phyloP scores from a whole-genome alignment of 2,113 vertebrate genomes.

The Spheniscus mendiculus region DNA sequence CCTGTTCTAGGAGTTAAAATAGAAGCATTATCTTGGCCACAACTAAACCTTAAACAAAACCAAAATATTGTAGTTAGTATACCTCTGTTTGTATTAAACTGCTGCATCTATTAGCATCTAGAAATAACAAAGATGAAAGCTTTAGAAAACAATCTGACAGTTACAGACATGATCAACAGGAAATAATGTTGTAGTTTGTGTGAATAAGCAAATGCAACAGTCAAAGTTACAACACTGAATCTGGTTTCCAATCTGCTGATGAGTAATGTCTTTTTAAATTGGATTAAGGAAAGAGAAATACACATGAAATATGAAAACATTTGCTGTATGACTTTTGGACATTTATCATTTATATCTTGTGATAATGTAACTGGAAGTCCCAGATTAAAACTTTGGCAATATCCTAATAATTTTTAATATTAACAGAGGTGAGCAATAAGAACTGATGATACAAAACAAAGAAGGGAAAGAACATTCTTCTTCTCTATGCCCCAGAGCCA shows the following conservation, averaged over 20 bases:
- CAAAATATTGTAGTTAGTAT: background rate
- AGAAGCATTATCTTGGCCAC: background rate
- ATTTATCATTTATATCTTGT: background rate
- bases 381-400: background rate
- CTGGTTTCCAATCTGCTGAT: background rate
- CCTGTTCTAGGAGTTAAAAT: background rate
- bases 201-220: background rate
- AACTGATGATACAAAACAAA: background rate
- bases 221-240: background rate
- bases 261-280: background rate
- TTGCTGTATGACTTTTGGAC: background rate
- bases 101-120: background rate
- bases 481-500: background rate
- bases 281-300: background rate
- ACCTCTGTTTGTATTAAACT: slow-evolving; percentile 15
- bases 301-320: background rate
- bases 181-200: background rate
- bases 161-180: background rate
- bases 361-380: background rate
- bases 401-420: background rate
- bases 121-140: background rate
- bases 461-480: background rate
- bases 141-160: background rate
- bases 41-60: background rate
- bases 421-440: background rate